phyloP scores from a whole-genome alignment of 2,888 invertebrate species.

The Hesperia comma region DNA sequence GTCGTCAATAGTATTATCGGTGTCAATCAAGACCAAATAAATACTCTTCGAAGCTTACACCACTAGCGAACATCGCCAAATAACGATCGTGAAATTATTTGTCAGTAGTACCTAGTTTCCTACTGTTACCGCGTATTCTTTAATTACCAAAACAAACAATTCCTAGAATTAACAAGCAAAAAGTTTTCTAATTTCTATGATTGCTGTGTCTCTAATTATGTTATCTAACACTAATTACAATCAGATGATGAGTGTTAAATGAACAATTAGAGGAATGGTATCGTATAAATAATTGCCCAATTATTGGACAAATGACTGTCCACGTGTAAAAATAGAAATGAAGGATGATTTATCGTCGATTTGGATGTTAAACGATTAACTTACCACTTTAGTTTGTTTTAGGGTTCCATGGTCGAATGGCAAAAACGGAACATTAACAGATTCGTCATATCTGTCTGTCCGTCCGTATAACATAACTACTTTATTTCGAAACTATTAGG shows the following conservation, averaged over 20 bases:
- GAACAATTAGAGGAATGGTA: constrained; percentile 7
- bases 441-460: no score
- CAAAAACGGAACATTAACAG: no score
- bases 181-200: not conserved
- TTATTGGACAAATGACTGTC: constrained; percentile 16
- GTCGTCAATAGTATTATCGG: no score
- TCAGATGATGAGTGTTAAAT: constrained; percentile 18
- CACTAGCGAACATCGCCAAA: not conserved
- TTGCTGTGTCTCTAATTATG: constrained; percentile 4
- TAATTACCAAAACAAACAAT: constrained; percentile 4
- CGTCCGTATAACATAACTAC: no score
- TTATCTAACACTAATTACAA: constrained; percentile 8
- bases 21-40: no score
- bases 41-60: no score
- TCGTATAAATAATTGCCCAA: constrained; percentile 16
- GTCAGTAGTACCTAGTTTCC: not conserved
- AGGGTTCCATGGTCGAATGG: no score
- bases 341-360: constrained; percentile 32
- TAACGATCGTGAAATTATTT: not conserved
- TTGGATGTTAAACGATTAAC: not conserved
- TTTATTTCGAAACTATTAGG: no score
- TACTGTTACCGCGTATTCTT: not conserved
- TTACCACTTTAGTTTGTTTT: no score
- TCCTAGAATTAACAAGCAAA: constrained; percentile 2
- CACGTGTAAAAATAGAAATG: constrained; percentile 16